Conservation (phyloP, 2,113 vertebrate species). For the Hemiscyllium ocellatum region DNA sequence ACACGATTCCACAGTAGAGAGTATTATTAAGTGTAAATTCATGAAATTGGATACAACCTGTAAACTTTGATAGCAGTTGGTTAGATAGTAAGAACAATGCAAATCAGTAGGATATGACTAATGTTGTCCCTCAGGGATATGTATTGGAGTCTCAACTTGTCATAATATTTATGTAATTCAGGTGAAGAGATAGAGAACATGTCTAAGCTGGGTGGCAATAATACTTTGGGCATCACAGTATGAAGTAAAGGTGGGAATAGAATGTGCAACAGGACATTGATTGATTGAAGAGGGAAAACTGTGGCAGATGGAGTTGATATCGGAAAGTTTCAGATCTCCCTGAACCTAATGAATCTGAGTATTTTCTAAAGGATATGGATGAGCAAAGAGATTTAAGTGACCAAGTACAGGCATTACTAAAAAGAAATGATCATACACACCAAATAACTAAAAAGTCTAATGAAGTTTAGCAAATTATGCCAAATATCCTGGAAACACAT, state of each 20-base stretch:
- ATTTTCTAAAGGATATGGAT: not conserved
- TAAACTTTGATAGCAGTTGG: not conserved
- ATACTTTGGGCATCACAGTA: not conserved
- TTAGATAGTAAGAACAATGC: not conserved
- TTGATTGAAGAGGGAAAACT: not conserved
- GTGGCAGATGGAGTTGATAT: not conserved
- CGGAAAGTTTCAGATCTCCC: not conserved
- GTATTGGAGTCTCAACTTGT: not conserved
- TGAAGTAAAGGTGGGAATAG: not conserved
- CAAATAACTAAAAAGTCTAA: not conserved
- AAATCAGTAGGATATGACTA: not conserved
- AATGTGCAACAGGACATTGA: not conserved
- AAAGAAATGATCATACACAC: too few species aligned
- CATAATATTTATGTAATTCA: not conserved
- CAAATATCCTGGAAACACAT: not conserved
- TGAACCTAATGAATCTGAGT: not conserved
- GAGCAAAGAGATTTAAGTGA: not conserved
- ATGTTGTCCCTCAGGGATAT: not conserved
- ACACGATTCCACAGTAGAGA: not conserved
- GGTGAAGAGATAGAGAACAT: not conserved
- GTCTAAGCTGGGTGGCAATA: not conserved
- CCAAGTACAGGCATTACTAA: not conserved
- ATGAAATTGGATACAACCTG: not conserved
- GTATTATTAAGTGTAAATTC: not conserved
- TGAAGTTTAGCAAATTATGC: not conserved